Percentiles rank a stretch among this genome's conserved stretches.
Conservation (phyloP, 2,888 invertebrate species). For the Sinotaia quadrata region DNA sequence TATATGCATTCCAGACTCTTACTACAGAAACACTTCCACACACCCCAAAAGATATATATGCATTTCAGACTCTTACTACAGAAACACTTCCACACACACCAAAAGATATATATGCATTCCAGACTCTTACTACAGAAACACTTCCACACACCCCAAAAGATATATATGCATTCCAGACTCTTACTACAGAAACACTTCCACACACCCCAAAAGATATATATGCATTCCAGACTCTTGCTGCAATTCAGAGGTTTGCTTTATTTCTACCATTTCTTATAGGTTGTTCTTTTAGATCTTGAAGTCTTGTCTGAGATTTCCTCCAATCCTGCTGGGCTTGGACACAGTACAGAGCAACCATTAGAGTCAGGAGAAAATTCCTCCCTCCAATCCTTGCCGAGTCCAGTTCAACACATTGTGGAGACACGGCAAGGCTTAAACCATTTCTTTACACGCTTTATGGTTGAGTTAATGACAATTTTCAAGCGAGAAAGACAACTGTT, state of each 20-base stretch:
- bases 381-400: conserved; percentile 15
- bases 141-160: too few species aligned
- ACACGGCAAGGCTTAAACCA: conserved; percentile 59
- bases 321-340: conserved; percentile 55
- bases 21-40: too few species aligned
- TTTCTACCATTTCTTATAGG: conserved; percentile 70
- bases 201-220: too few species aligned
- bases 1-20: too few species aligned
- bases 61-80: too few species aligned
- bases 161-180: too few species aligned
- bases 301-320: conserved; percentile 84
- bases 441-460: conserved; percentile 89
- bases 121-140: too few species aligned
- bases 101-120: too few species aligned
- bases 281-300: conserved; percentile 92
- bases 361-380: background rate
- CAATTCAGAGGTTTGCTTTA: background rate
- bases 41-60: too few species aligned
- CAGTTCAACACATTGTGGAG: conserved; percentile 28
- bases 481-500: conserved; percentile 87
- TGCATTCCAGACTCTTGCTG: too few species aligned
- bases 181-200: too few species aligned
- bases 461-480: conserved; percentile 87
- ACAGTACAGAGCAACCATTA: background rate
- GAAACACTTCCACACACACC: too few species aligned